Conservation (phyloP, 1,140 invertebrate genomes). For the Drosophila mojavensis region DNA sequence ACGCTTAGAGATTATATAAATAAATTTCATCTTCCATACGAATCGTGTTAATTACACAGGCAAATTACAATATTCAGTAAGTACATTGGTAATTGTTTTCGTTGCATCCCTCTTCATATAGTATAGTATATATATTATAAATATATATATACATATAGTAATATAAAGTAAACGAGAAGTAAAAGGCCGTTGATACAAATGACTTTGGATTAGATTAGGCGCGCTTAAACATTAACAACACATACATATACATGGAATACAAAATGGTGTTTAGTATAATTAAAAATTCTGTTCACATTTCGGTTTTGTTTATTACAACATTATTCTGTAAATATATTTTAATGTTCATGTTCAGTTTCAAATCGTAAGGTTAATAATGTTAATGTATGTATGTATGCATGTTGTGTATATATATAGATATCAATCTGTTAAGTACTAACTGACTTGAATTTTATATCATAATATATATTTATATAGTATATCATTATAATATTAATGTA, state of each 20-base stretch:
- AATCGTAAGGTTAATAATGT: conserved; percentile 31
- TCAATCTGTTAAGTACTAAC: conserved; percentile 66
- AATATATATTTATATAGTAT: conserved; percentile 55
- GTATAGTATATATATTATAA: too few species aligned
- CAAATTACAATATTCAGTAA: conserved; percentile 71
- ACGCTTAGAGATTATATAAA: conserved; percentile 78
- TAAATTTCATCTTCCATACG: conserved; percentile 47
- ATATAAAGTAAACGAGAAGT: conserved; percentile 78
- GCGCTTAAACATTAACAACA: conserved; percentile 76
- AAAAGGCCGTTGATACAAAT: conserved; percentile 80
- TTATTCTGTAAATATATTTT: conserved; percentile 68
- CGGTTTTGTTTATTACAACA: conserved; percentile 79
- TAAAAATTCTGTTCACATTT: conserved; percentile 82
- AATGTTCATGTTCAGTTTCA: conserved; percentile 49
- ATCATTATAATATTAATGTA: conserved; percentile 55
- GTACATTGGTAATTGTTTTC: conserved; percentile 79
- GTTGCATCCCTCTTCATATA: conserved; percentile 63
- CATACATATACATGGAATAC: conserved; percentile 74
- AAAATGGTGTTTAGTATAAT: conserved; percentile 81
- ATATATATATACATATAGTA: conserved; percentile 23
- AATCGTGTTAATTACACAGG: conserved; percentile 43
- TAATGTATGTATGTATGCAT: conserved; percentile 28
- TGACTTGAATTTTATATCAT: conserved; percentile 43
- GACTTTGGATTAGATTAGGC: conserved; percentile 80
- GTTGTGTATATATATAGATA: conserved; percentile 18